These are phyloP conservation scores for Bovichtus diacanthus DNA, from an alignment of 2,797 vertebrate species.

Conservation along the genomic window DNA sequence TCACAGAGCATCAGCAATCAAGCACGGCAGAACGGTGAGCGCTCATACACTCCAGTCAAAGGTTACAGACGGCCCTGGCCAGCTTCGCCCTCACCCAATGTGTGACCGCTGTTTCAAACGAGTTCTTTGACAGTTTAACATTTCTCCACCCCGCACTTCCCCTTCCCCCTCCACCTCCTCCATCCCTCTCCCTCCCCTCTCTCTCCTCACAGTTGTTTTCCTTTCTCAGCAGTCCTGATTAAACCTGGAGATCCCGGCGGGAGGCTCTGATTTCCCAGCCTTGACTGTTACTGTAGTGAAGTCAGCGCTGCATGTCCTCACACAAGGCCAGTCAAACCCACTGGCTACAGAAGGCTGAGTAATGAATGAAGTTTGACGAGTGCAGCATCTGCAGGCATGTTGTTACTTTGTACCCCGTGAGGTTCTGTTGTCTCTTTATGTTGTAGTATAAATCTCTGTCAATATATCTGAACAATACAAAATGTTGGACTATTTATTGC, in stretches of 20 bases:
- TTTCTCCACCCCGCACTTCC: conserved; percentile 24
- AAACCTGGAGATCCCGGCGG: conserved; percentile 67
- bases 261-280: conserved; percentile 74
- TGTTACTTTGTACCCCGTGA: conserved; percentile 30
- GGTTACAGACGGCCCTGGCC: conserved; percentile 53
- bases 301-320: conserved; percentile 69
- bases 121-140: conserved; percentile 73
- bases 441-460: neutral
- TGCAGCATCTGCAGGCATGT: conserved; percentile 43
- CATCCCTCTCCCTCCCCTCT: neutral
- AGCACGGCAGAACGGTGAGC: conserved; percentile 48
- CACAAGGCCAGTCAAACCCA: conserved; percentile 52
- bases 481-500: neutral
- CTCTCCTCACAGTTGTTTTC: conserved; percentile 66
- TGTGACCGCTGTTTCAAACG: conserved; percentile 63
- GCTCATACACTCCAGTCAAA: conserved; percentile 64
- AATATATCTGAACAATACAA: neutral
- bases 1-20: conserved; percentile 69
- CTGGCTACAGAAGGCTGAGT: conserved; percentile 29
- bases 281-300: conserved; percentile 76
- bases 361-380: conserved; percentile 52
- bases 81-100: conserved; percentile 48
- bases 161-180: conserved; percentile 1
- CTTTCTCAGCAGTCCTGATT: conserved; percentile 76
- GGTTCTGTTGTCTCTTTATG: conserved; percentile 7